Evolutionary conservation across 2,113 vertebrate genomes (phyloP).

Genomic region (Paradisaea rubra): DNA sequence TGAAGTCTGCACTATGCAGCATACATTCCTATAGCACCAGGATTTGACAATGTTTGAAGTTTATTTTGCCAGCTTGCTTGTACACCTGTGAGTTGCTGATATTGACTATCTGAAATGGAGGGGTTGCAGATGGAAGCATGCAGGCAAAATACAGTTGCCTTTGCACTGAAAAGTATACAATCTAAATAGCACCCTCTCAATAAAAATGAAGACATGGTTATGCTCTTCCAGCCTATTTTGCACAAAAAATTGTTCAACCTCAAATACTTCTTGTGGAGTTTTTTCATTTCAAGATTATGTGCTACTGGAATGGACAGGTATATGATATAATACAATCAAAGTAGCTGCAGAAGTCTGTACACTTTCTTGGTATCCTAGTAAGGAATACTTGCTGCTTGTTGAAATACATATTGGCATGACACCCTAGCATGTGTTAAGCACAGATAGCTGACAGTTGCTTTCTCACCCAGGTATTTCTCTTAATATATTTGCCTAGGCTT

Average conservation of each 20-base stretch:
- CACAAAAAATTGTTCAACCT: not conserved
- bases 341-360: not conserved
- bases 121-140: not conserved
- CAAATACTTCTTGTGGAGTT: not conserved
- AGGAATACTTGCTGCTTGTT: not conserved
- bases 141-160: not conserved
- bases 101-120: not conserved
- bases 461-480: not conserved
- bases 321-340: not conserved
- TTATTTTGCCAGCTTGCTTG: not conserved
- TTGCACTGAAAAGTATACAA: not conserved
- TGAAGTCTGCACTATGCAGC: not conserved
- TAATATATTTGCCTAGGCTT: not conserved
- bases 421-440: not conserved
- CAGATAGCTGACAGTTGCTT: not conserved
- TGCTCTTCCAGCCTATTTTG: not conserved
- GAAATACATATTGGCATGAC: not conserved
- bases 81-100: not conserved
- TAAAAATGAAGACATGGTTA: not conserved
- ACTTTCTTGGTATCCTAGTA: not conserved
- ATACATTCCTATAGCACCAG: not conserved
- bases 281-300: not conserved
- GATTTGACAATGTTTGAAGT: not conserved
- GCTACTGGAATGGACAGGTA: not conserved
- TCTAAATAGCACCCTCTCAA: not conserved